A percentile compares a stretch with the other conserved stretches of the same genome.
phyloP scores from a whole-genome alignment of 2,113 vertebrate species.

The Brachypteracias leptosomus region DNA sequence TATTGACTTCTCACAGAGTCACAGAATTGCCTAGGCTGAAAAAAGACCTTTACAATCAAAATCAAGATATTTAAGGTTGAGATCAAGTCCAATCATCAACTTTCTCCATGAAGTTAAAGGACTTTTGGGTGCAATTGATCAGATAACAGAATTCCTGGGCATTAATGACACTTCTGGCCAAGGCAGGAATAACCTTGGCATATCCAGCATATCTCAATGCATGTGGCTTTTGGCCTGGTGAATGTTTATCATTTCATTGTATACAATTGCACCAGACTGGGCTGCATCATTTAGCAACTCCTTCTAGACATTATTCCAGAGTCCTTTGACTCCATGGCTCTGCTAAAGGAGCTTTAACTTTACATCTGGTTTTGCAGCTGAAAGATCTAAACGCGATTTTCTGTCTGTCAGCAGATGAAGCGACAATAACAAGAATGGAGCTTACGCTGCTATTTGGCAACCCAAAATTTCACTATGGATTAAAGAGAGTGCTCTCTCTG shows the following conservation, averaged over 20 bases:
- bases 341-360: background rate
- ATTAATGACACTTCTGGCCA: background rate
- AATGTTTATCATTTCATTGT: accelerated
- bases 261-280: background rate
- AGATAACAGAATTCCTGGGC: background rate
- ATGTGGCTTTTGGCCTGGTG: background rate
- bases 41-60: no score
- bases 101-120: no score
- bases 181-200: background rate
- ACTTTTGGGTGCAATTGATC: background rate
- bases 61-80: no score
- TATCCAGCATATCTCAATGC: background rate
- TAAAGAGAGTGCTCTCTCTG: background rate
- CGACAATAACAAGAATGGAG: background rate
- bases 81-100: no score
- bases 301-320: background rate
- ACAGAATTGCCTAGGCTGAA: no score
- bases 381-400: background rate
- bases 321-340: background rate
- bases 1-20: background rate
- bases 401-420: background rate
- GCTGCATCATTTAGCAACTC: background rate
- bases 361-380: background rate
- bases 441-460: background rate
- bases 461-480: background rate